Base-by-base conservation (phyloP, 1,140 invertebrate species). In the Eubasilissa regina region DNA sequence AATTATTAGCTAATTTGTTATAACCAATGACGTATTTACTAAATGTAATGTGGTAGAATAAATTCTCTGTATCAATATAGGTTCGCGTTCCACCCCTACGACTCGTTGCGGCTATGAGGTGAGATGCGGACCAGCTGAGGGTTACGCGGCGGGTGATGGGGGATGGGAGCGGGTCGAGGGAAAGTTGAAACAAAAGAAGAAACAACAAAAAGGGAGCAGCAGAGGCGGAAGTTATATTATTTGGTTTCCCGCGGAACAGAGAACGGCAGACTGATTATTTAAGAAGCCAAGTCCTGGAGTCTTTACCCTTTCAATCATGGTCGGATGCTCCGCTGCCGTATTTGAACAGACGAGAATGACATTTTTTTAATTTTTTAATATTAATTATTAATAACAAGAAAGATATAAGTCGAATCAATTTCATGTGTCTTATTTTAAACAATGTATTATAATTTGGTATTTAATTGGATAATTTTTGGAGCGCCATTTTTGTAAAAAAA, bases 261-360 rank as follows among this genome's bases (percentile, higher is more conserved):
- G 62, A 68, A 64, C 77, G 35, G 80, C 70, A 82, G 81, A 82
- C 78, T 82, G 81, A 82, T 82, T 82, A 82, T 82, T 80, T 82
- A 82, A 82, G 81, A 82, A 82, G 81, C 81, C 81, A 82, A 80
- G 75, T 82, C 78, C 75, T 78, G 21, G 25, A 48, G 66, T 64
- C 56, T 45, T 47, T 56, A 43, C 64, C 51, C 76, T 64, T 78
- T 78, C 64, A 78, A 70, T 78, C 64, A 78, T 45, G 58, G 35
- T 58, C 76, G 66, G 66, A 70, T 51, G 48, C 45, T 17, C 9
- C 15, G 9, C 19, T 48, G 15, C 66, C 47, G 25, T 19, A n/a
- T 47, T 70, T 17, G 12, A 3, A 56, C 53, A 17, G 12, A 9
- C 62, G 44, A 35, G n/a, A 66, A 66, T 1, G 48, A 51, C 8